Percentiles rank a stretch among this genome's conserved stretches.
These are phyloP conservation scores for Triplophysa dalaica DNA, from an alignment of 2,113 vertebrate genomes.

Conservation along the genomic window DNA sequence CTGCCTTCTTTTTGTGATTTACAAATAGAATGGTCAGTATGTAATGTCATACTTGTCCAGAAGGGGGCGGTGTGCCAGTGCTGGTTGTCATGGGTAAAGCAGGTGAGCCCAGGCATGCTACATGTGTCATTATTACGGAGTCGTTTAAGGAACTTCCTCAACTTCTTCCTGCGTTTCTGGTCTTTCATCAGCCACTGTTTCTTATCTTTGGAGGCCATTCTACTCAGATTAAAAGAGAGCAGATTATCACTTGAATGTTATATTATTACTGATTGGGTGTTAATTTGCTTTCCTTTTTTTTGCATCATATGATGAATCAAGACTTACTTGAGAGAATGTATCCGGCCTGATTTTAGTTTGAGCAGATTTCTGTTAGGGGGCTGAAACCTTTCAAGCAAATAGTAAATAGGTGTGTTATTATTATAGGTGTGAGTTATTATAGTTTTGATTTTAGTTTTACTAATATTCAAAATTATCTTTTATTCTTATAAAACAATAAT, in stretches of 20 bases:
- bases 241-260: neutral
- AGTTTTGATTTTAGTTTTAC: no score
- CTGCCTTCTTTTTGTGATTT: neutral
- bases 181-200: slow-evolving; percentile 86
- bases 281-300: neutral
- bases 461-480: no score
- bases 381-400: slow-evolving; percentile 74
- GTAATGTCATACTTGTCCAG: slow-evolving; percentile 85
- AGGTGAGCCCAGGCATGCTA: slow-evolving; percentile 96
- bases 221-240: slow-evolving; percentile 46
- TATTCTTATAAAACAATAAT: no score
- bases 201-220: slow-evolving; percentile 85
- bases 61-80: slow-evolving; percentile 97
- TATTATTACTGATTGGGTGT: neutral
- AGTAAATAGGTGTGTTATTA: neutral
- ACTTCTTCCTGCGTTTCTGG: slow-evolving; percentile 90
- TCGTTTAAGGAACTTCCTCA: slow-evolving; percentile 91
- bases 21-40: neutral
- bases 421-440: neutral
- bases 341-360: slow-evolving; percentile 73
- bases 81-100: slow-evolving; percentile 98
- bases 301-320: neutral
- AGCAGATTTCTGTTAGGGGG: slow-evolving; percentile 79
- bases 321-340: slow-evolving; percentile 84
- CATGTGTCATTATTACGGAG: slow-evolving; percentile 94